phyloP scores from a whole-genome alignment of 2,888 invertebrate species.

The Drosophila flavopinicola region DNA sequence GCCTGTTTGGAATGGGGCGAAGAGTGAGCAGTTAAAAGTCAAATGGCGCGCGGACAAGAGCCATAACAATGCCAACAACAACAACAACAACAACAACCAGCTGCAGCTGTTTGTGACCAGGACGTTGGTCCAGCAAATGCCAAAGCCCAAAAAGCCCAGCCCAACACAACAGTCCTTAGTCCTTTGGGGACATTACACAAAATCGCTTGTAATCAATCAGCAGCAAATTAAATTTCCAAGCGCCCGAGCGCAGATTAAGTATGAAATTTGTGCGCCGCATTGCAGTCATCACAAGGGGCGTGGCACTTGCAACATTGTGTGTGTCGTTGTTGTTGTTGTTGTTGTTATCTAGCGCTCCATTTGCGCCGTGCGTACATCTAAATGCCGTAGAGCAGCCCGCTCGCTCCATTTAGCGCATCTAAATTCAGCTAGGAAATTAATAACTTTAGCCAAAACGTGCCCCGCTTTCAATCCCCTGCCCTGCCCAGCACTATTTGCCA shows the following conservation, averaged over 20 bases:
- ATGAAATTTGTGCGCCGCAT: constrained; percentile 63
- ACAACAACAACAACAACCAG: constrained; percentile 13
- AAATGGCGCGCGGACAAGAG: constrained; percentile 56
- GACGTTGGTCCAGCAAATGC: constrained; percentile 16
- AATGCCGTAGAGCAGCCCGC: constrained; percentile 42
- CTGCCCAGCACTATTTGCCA: not conserved
- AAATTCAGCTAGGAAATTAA: constrained; percentile 66
- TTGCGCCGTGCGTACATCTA: constrained; percentile 44
- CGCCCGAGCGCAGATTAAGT: constrained; percentile 70
- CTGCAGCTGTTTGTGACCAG: constrained; percentile 18
- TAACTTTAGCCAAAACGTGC: constrained; percentile 48
- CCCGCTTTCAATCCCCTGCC: not conserved
- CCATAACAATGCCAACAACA: constrained; percentile 37
- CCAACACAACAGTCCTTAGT: constrained; percentile 9
- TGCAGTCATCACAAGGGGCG: constrained; percentile 30
- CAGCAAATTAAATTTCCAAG: constrained; percentile 79
- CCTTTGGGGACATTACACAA: constrained; percentile 66
- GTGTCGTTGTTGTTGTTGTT: constrained; percentile 11
- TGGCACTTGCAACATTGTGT: constrained; percentile 26
- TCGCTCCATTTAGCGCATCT: constrained; percentile 58
- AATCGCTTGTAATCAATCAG: constrained; percentile 80
- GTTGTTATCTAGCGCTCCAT: constrained; percentile 30
- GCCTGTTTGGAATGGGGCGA: not conserved
- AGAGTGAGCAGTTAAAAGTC: constrained; percentile 65
- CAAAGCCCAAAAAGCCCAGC: constrained; percentile 4